A percentile compares a stretch with the other conserved stretches of the same genome.
phyloP scores from a whole-genome alignment of 1,140 invertebrate genomes.

The Plectrocnemia conspersa region DNA sequence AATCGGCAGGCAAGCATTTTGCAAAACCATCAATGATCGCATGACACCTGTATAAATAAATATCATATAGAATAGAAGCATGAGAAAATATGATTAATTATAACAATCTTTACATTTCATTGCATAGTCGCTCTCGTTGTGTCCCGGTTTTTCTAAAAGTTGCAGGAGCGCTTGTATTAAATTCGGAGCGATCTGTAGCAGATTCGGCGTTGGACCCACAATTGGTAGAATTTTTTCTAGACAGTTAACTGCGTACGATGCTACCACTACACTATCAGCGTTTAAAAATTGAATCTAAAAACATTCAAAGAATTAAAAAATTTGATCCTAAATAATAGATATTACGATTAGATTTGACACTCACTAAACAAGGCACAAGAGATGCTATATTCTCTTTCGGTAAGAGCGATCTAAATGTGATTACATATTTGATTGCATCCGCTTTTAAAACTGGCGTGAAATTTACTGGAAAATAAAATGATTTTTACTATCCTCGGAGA shows the following conservation, averaged over 20 bases:
- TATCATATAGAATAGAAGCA: slow-evolving; percentile 18
- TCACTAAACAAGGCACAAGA: slow-evolving; percentile 71
- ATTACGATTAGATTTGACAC: slow-evolving; percentile 13
- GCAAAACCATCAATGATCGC: slow-evolving; percentile 76
- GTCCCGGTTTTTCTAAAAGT: slow-evolving; percentile 65
- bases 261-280: slow-evolving; percentile 78
- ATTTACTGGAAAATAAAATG: slow-evolving; percentile 65
- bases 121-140: slow-evolving; percentile 92
- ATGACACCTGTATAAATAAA: slow-evolving; percentile 68
- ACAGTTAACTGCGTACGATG: slow-evolving; percentile 89
- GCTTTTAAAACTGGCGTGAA: slow-evolving; percentile 88
- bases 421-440: slow-evolving; percentile 92
- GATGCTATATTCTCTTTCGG: slow-evolving; percentile 71
- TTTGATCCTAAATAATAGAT: neutral
- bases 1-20: slow-evolving; percentile 77
- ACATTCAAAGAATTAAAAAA: slow-evolving; percentile 4
- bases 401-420: slow-evolving; percentile 89
- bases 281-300: slow-evolving; percentile 61
- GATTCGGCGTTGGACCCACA: slow-evolving; percentile 52
- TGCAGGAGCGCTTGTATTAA: slow-evolving; percentile 73
- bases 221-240: slow-evolving; percentile 86
- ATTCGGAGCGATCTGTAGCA: slow-evolving; percentile 55
- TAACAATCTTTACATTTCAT: slow-evolving; percentile 75
- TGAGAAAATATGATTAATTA: slow-evolving; percentile 23
- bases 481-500: neutral